Percentiles rank a stretch among this genome's conserved stretches.
phyloP scores from a whole-genome alignment of 2,888 invertebrate species.

The Mythimna albipuncta region DNA sequence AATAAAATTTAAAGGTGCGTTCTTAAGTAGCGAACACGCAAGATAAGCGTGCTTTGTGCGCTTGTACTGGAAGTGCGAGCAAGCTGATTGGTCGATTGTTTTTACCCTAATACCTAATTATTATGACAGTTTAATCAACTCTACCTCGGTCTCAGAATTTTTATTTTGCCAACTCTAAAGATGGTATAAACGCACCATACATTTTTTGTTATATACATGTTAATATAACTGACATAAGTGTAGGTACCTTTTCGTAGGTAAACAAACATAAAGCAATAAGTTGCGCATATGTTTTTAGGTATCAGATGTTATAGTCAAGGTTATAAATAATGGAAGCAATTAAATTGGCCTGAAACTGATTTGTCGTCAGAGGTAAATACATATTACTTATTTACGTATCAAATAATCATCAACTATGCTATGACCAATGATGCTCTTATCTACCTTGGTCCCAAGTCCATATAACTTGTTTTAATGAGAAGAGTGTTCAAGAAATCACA shows the following conservation, averaged over 20 bases:
- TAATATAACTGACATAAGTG: not conserved
- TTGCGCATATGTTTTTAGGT: conserved; percentile 24
- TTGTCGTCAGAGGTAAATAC: not conserved
- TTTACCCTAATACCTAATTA: not conserved
- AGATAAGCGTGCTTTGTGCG: conserved; percentile 3
- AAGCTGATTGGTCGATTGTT: not conserved
- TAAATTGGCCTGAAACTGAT: conserved; percentile 5
- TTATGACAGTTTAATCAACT: conserved; percentile 2
- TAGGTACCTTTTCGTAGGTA: conserved; percentile 8
- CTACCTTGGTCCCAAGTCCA: conserved; percentile 5
- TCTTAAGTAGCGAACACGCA: conserved; percentile 24
- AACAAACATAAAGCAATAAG: conserved; percentile 3
- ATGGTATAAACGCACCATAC: not conserved
- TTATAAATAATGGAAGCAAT: conserved; percentile 16
- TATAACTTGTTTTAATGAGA: conserved; percentile 7
- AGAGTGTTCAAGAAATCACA: conserved; percentile 11
- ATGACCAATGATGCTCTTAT: conserved; percentile 14
- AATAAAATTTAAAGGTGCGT: conserved; percentile 46
- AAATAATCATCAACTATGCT: not conserved
- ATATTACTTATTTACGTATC: conserved; percentile 11
- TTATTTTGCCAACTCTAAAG: not conserved
- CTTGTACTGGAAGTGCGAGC: not conserved
- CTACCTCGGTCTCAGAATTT: not conserved
- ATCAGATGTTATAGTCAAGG: conserved; percentile 42
- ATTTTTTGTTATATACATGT: not conserved